Evolutionary conservation across 1,140 invertebrate species (phyloP), one percentile per base, ranked within the genome.

Genomic region (Drosophila carrolli): DNA sequence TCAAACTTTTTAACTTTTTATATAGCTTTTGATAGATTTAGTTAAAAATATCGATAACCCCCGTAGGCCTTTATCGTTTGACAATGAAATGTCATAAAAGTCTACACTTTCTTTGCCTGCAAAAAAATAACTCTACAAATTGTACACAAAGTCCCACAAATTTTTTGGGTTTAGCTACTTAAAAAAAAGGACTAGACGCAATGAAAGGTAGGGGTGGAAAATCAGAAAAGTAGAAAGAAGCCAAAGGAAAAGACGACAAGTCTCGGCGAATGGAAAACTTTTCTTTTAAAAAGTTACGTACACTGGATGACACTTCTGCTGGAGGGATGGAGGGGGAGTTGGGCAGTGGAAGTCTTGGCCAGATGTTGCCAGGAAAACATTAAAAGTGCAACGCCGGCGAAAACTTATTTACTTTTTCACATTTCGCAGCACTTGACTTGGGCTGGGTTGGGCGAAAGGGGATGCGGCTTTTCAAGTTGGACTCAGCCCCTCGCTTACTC

Each of bases 211-310:
- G 10, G 63, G 46, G 40, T 50, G 44, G 11, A 59, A 53, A 62
- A 38, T 29, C 37, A 43, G 13, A 55, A 46, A 75, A 60, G 50
- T 46, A 47, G 53, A 60, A 58, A 38, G 23, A 56, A 57, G 47
- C 44, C 38, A 46, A 78, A 63, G 67, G 41, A 62, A 78, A 77
- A 57, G 67, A 71, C 65, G 67, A 71, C 65, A 71, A 77, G 73
- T 67, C 72, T 54, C 65, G 19, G 63, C 59, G 71, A 72, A 65
- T 78, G 43, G 47, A 47, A 89, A 89, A 89, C 73, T 89, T 89
- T 89, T 90, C 84, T 89, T 89, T 89, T 89, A 89, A 89, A 88
- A 89, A 89, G 84, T 89, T 89, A 84, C 75, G 77, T 72, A 89
- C 60, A 83, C 74, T 89, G 80, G 70, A 89, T 89, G 84, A 89